A percentile compares a stretch with the other conserved stretches of the same genome.
These are phyloP conservation scores for Hyaena hyaena DNA, from an alignment of 2,113 vertebrate genomes.

Conservation along the genomic window DNA sequence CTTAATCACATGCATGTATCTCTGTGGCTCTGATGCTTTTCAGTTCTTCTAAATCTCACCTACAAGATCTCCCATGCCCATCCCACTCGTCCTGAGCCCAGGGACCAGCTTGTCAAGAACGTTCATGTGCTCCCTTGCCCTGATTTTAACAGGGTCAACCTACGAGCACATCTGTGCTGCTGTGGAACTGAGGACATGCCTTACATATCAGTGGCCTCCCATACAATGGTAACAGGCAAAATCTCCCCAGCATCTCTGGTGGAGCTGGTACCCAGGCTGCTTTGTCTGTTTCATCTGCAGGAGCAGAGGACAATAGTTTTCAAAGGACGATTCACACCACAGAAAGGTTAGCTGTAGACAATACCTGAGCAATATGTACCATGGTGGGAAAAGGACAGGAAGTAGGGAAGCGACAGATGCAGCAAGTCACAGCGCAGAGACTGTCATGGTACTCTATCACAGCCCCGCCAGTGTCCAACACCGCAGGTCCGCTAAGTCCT, in stretches of 20 bases:
- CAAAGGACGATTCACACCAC: neutral
- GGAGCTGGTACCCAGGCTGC: constrained; percentile 38
- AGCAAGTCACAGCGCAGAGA: neutral
- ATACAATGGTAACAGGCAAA: constrained; percentile 48
- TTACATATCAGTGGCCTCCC: constrained; percentile 64
- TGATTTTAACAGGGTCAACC: neutral
- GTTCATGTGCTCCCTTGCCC: neutral
- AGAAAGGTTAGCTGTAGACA: constrained; percentile 64
- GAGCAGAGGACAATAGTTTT: constrained; percentile 71
- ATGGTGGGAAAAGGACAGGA: neutral
- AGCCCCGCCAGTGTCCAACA: neutral
- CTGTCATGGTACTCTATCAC: neutral
- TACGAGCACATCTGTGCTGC: neutral
- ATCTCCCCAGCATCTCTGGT: constrained; percentile 58
- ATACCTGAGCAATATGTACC: constrained; percentile 62
- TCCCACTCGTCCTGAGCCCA: neutral
- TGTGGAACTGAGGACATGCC: neutral
- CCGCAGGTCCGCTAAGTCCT: neutral
- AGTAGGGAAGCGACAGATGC: constrained; percentile 17
- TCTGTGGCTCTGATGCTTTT: neutral
- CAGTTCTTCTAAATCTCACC: neutral
- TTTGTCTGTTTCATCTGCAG: constrained; percentile 74
- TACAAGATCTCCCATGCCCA: neutral
- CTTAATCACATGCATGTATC: neutral
- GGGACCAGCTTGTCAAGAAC: neutral